A percentile compares a stretch with the other conserved stretches of the same genome.
phyloP scores from a whole-genome alignment of 2,113 vertebrate species.

The Oxygymnocypris stewartii region DNA sequence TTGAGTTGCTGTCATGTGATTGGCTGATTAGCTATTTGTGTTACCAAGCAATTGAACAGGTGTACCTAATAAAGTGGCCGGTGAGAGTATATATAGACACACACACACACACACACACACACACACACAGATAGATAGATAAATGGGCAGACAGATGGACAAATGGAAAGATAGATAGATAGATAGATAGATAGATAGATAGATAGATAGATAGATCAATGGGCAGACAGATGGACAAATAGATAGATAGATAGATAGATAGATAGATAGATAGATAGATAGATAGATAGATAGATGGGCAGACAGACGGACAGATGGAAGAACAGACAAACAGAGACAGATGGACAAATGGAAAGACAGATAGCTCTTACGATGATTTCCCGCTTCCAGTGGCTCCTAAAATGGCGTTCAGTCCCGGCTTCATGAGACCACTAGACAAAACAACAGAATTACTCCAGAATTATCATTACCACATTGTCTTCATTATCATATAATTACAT shows the following conservation, averaged over 20 bases:
- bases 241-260: background rate
- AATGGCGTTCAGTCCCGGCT: conserved; percentile 91
- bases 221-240: no score
- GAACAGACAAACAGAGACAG: background rate
- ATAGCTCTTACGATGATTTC: conserved; percentile 91
- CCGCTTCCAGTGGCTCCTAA: conserved; percentile 93
- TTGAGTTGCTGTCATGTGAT: no score
- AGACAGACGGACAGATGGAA: rapidly evolving
- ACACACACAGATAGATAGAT: no score
- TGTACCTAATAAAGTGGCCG: no score
- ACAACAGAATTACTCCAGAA: background rate
- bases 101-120: no score
- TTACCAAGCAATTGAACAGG: no score
- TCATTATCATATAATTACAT: background rate
- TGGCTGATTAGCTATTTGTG: no score
- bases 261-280: rapidly evolving
- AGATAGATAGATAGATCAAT: background rate
- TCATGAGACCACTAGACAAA: conserved; percentile 87
- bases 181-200: no score
- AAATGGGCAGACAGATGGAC: no score
- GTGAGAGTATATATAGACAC: no score
- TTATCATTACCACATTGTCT: background rate
- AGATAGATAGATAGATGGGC: background rate
- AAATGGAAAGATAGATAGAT: no score
- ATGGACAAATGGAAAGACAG: no score